These are phyloP conservation scores for Littorina saxatilis DNA, from an alignment of 1,140 invertebrate species.

Conservation along the genomic window DNA sequence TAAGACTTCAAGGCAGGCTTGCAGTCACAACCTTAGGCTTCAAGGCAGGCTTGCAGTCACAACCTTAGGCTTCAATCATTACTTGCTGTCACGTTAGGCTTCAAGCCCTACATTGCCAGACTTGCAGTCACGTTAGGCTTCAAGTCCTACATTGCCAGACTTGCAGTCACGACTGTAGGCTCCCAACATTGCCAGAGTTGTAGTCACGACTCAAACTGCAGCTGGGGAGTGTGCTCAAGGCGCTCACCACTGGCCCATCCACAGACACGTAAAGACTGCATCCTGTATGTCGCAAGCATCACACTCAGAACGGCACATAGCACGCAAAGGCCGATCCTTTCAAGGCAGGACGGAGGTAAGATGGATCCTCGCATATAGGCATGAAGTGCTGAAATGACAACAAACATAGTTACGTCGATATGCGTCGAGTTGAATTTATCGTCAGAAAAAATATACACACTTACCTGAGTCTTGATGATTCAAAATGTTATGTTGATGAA, in stretches of 20 bases:
- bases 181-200: background rate
- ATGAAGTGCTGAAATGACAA: slow-evolving; percentile 45
- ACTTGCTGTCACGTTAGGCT: too few relatives aligned
- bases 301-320: slow-evolving; percentile 5
- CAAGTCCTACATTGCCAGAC: too few relatives aligned
- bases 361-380: slow-evolving; percentile 41
- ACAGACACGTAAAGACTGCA: too few relatives aligned
- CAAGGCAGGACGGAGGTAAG: background rate
- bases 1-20: too few relatives aligned
- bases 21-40: too few relatives aligned
- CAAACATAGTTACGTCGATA: background rate
- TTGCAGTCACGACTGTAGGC: background rate
- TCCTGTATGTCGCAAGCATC: background rate
- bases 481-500: background rate
- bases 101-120: too few relatives aligned
- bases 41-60: too few relatives aligned
- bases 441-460: background rate
- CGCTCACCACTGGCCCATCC: background rate
- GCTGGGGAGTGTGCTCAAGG: background rate
- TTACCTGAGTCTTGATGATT: too few relatives aligned
- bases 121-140: background rate
- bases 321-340: slow-evolving; percentile 4
- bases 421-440: background rate
- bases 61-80: too few relatives aligned
- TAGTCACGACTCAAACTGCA: background rate